Evolutionary conservation across 2,888 invertebrate species (phyloP).

Genomic region (Cryptocheilus praepositus): DNA sequence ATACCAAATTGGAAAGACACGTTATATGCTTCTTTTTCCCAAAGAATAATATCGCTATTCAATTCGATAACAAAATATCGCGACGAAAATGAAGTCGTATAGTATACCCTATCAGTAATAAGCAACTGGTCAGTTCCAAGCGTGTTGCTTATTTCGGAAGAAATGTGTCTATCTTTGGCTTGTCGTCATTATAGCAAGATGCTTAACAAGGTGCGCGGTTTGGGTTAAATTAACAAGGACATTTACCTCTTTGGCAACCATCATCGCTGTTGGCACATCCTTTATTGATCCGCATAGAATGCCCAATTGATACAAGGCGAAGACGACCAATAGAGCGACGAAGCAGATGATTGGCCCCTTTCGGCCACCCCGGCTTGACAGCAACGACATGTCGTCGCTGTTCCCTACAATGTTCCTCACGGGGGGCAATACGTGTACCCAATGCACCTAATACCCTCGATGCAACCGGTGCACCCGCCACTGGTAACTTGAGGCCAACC

Average conservation of each 20-base stretch:
- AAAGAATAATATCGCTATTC: too few relatives aligned
- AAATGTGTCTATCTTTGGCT: too few relatives aligned
- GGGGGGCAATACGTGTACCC: not conserved
- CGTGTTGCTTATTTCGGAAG: too few relatives aligned
- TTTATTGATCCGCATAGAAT: slow-evolving; percentile 71
- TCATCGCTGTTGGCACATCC: slow-evolving; percentile 66
- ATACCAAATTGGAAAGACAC: too few relatives aligned
- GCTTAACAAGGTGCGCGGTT: too few relatives aligned
- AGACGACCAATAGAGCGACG: slow-evolving; percentile 70
- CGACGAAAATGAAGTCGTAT: too few relatives aligned
- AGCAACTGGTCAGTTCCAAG: too few relatives aligned
- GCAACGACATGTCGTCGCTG: slow-evolving; percentile 67
- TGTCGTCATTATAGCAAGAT: too few relatives aligned
- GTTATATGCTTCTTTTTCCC: too few relatives aligned
- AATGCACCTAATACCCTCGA: not conserved
- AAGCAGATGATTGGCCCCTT: slow-evolving; percentile 73
- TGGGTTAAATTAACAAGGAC: not conserved
- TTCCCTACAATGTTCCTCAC: not conserved
- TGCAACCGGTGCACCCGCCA: not conserved
- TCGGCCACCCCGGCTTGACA: slow-evolving; percentile 72
- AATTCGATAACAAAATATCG: too few relatives aligned
- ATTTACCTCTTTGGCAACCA: slow-evolving; percentile 75
- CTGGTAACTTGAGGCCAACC: slow-evolving; percentile 42
- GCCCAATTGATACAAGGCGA: slow-evolving; percentile 74
- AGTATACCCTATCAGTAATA: too few relatives aligned